Evolutionary conservation across 2,888 invertebrate genomes (phyloP).

Genomic region (Lochmaea crataegi): DNA sequence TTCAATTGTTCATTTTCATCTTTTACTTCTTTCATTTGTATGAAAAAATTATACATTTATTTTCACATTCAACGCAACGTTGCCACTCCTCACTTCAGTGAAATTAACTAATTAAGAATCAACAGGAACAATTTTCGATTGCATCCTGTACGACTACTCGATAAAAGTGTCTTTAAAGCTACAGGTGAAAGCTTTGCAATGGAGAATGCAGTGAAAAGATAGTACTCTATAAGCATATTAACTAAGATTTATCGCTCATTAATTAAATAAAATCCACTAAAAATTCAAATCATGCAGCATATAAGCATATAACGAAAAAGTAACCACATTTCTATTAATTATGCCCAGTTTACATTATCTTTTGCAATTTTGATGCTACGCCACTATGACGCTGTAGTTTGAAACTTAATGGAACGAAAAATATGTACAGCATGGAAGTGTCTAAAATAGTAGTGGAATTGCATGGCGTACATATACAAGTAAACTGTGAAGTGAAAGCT

Average conservation of each 20-base stretch:
- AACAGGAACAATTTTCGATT: too few relatives aligned
- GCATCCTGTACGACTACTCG: too few relatives aligned
- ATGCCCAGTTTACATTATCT: neutral
- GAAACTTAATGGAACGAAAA: neutral
- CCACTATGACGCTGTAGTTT: neutral
- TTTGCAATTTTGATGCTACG: neutral
- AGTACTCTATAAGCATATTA: neutral
- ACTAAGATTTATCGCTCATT: neutral
- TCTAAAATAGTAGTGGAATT: neutral
- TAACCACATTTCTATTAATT: neutral
- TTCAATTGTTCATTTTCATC: too few relatives aligned
- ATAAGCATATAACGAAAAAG: neutral
- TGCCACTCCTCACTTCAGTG: too few relatives aligned
- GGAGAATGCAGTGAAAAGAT: too few relatives aligned
- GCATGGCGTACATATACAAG: neutral
- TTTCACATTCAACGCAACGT: too few relatives aligned
- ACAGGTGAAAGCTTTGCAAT: too few relatives aligned
- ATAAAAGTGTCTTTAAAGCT: too few relatives aligned
- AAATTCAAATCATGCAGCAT: neutral
- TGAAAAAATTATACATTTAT: too few relatives aligned
- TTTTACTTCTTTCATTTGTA: too few relatives aligned
- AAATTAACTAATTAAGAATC: too few relatives aligned
- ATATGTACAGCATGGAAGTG: neutral
- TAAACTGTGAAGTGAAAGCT: constrained; percentile 19
- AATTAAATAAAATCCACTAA: neutral